A percentile compares a stretch with the other conserved stretches of the same genome.
phyloP scores from a whole-genome alignment of 1,140 invertebrate genomes.

The Ooceraea biroi region DNA sequence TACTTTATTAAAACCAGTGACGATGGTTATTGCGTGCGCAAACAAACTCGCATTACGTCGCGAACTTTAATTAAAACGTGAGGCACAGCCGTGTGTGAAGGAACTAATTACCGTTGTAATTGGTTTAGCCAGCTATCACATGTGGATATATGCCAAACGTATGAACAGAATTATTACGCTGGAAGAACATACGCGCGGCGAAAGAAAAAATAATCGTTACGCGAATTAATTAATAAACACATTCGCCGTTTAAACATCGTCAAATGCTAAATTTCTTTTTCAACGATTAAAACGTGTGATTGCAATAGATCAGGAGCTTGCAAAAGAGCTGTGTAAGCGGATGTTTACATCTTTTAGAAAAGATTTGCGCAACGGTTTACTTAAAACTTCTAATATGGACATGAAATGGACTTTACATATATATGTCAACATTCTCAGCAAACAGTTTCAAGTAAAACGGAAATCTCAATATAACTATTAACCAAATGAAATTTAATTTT shows the following conservation, averaged over 20 bases:
- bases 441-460: background rate
- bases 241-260: background rate
- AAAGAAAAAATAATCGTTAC: constrained; percentile 3
- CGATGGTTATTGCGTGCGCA: background rate
- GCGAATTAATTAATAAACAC: constrained; percentile 1
- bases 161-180: constrained; percentile 1
- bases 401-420: constrained; percentile 14
- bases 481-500: too few relatives aligned
- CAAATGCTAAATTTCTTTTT: background rate
- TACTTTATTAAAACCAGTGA: constrained; percentile 27
- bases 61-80: constrained; percentile 56
- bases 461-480: background rate
- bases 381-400: background rate
- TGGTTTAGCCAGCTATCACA: constrained; percentile 12
- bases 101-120: constrained; percentile 50
- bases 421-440: constrained; percentile 10
- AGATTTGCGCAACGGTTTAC: constrained; percentile 3
- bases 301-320: background rate
- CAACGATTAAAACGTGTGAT: background rate
- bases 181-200: background rate
- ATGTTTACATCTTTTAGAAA: background rate
- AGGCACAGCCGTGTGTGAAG: constrained; percentile 3
- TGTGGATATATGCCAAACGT: background rate
- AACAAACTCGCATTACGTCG: constrained; percentile 1
- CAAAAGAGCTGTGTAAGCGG: background rate